phyloP scores from a whole-genome alignment of 2,113 vertebrate genomes.

The Dermatemys mawii region DNA sequence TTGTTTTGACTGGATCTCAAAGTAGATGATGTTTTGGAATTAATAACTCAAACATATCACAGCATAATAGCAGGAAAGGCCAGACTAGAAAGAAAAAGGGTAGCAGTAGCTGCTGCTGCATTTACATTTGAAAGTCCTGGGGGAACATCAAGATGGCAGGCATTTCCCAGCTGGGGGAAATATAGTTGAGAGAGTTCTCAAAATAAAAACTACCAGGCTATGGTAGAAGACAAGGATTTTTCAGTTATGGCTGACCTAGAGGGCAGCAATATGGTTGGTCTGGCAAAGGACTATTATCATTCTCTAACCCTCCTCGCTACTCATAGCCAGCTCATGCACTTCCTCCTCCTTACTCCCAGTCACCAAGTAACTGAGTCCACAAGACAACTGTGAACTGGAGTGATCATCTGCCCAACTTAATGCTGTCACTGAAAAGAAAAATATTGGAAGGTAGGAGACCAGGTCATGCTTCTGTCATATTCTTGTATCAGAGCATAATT shows the following conservation, averaged over 20 bases:
- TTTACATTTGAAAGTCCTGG: not conserved
- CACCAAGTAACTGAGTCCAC: not conserved
- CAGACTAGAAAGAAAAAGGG: not conserved
- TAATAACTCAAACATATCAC: not conserved
- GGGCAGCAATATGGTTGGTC: not conserved
- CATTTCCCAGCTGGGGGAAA: not conserved
- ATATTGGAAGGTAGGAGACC: not conserved
- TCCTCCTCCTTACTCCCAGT: not conserved
- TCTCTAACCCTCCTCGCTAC: not conserved
- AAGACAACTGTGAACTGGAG: not conserved
- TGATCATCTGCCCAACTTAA: not conserved
- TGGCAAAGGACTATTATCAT: not conserved
- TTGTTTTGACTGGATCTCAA: not conserved
- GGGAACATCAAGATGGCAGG: not conserved
- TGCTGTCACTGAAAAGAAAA: not conserved
- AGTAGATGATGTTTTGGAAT: not conserved
- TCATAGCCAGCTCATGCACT: not conserved
- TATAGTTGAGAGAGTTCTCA: not conserved
- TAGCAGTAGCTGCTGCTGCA: not conserved
- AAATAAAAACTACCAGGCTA: not conserved
- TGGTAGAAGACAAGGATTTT: not conserved
- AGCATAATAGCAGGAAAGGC: not conserved
- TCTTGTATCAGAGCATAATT: not conserved
- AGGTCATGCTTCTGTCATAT: not conserved
- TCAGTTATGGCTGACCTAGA: not conserved